phyloP scores from a whole-genome alignment of 1,140 invertebrate genomes.

The Drosophila hydei region DNA sequence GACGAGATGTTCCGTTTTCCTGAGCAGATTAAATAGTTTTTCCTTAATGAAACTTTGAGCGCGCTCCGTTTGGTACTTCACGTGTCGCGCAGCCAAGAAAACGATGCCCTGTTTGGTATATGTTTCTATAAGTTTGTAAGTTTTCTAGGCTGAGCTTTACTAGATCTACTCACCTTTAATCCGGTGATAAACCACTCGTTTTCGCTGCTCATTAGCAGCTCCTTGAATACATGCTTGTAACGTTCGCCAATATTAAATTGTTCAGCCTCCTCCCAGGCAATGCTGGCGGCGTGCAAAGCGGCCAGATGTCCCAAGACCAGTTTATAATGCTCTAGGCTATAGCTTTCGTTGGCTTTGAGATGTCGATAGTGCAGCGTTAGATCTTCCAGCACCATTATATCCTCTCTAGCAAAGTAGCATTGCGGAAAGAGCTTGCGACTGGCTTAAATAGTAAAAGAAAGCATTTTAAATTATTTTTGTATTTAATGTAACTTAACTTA shows the following conservation, averaged over 20 bases:
- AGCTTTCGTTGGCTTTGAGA: slow-evolving; percentile 54
- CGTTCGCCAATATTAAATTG: slow-evolving; percentile 72
- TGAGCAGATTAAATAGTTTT: slow-evolving; percentile 67
- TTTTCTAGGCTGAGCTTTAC: neutral
- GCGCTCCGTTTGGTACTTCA: slow-evolving; percentile 51
- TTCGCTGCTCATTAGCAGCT: slow-evolving; percentile 46
- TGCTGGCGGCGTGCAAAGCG: slow-evolving; percentile 81
- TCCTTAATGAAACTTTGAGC: slow-evolving; percentile 65
- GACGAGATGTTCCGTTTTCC: slow-evolving; percentile 55
- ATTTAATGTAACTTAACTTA: too few species aligned
- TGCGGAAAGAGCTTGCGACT: slow-evolving; percentile 57
- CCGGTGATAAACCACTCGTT: slow-evolving; percentile 68
- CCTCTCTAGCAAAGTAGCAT: slow-evolving; percentile 58
- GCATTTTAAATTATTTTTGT: neutral
- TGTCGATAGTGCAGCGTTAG: slow-evolving; percentile 66
- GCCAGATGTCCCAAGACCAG: slow-evolving; percentile 80
- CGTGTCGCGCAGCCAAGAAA: slow-evolving; percentile 60
- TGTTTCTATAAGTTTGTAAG: neutral
- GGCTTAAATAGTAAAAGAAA: slow-evolving; percentile 17
- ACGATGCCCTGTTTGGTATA: slow-evolving; percentile 44
- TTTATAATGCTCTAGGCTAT: slow-evolving; percentile 65
- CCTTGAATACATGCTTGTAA: slow-evolving; percentile 54
- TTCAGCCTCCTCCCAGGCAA: slow-evolving; percentile 74
- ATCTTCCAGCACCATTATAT: slow-evolving; percentile 84
- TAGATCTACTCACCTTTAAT: slow-evolving; percentile 49